Base-by-base conservation (phyloP, 2,888 invertebrate genomes). In the Ophioninae sp. region DNA sequence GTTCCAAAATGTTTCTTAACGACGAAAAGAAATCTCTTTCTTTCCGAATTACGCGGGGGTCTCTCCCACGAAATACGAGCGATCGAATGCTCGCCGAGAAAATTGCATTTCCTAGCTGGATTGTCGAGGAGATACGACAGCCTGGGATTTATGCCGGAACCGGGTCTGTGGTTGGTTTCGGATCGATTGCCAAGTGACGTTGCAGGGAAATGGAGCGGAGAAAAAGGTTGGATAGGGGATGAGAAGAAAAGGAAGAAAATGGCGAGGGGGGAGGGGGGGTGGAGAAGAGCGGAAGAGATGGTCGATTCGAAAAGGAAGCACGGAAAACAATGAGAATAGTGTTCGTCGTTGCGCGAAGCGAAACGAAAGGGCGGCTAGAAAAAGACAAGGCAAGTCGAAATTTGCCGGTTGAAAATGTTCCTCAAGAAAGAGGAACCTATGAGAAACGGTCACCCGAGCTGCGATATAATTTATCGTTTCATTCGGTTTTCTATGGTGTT, bases 121-220 rank as follows among this genome's bases (percentile, higher is more conserved):
- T 78, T 61, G 77, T 81, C 72, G 84, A 67, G 77, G 71, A 69
- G 69, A 63, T 71, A 39, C 79, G 79, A 74, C 79, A 67, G 73
- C 41, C 67, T 51, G 56, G 79, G 72, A 84, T 75, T 79, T 75
- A 79, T 64, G 81, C 75, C 81, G 67, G 72, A 76, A 79, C 23
- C 59, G 75, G 73, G 58, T 68, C 72, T 79, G 79, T 51, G 79
- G 81, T 75, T 78, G 75, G 78, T 79, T 75, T 56, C 79, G 75
- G 75, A 81, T 84, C 84, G 79, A 84, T 72, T 76, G 81, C 84
- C 84, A 81, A 84, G 78, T 81, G 81, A 84, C 67, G 83, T 79
- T 69, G 65, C 73, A 72, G 59, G 63, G 75, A 78, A 81, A 81
- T 67, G 78, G 81, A 61, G 78, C 61, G 74, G 78, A 78, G 59